Percentiles rank a stretch among this genome's conserved stretches.
These are phyloP conservation scores for Labroides dimidiatus DNA, from an alignment of 2,797 vertebrate species.

Conservation along the genomic window DNA sequence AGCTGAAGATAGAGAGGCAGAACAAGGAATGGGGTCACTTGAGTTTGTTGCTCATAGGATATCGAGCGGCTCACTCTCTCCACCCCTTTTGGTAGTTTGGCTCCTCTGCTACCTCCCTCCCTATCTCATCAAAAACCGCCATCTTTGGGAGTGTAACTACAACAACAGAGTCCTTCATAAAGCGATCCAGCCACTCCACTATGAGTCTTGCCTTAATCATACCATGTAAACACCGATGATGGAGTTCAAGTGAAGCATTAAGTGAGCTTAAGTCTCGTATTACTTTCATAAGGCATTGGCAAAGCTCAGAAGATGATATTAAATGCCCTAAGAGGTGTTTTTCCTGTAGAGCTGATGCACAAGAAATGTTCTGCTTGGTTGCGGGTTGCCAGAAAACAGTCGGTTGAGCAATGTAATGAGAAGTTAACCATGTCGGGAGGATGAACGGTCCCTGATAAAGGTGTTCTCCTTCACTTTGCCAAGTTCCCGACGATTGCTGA, in stretches of 20 bases:
- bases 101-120: constrained; percentile 69
- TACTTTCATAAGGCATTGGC: constrained; percentile 38
- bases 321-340: constrained; percentile 20
- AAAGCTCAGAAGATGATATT: constrained; percentile 23
- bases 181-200: constrained; percentile 44
- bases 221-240: constrained; percentile 52
- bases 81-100: constrained; percentile 69
- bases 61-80: constrained; percentile 76
- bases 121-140: constrained; percentile 71
- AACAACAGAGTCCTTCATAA: constrained; percentile 62
- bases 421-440: constrained; percentile 40
- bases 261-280: constrained; percentile 34
- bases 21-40: constrained; percentile 81
- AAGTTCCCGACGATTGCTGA: constrained; percentile 70
- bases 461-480: constrained; percentile 71
- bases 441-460: constrained; percentile 48
- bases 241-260: constrained; percentile 49
- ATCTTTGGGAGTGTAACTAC: constrained; percentile 77
- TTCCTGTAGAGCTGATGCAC: constrained; percentile 12
- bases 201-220: constrained; percentile 34
- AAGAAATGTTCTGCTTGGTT: constrained; percentile 33
- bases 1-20: constrained; percentile 68
- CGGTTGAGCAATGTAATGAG: constrained; percentile 19
- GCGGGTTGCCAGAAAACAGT: constrained; percentile 26
- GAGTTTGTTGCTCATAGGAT: constrained; percentile 86